phyloP scores from a whole-genome alignment of 2,888 invertebrate species.

The Spilosoma lubricipeda region DNA sequence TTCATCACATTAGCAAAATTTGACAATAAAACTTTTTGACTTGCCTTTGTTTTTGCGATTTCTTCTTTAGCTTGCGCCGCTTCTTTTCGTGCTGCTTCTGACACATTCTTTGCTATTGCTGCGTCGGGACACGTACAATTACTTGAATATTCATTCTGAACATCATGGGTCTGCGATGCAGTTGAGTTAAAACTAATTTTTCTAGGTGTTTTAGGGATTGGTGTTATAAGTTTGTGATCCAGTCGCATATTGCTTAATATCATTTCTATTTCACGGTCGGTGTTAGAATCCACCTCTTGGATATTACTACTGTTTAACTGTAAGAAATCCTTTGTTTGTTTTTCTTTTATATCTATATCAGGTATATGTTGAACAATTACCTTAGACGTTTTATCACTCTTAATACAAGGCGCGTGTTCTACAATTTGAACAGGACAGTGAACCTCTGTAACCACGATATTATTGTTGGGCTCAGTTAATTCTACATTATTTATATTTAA shows the following conservation, averaged over 20 bases:
- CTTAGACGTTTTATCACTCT: slow-evolving; percentile 12
- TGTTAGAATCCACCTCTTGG: slow-evolving; percentile 47
- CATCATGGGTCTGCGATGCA: not conserved
- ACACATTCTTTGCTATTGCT: slow-evolving; percentile 44
- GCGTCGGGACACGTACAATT: slow-evolving; percentile 38
- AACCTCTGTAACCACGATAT: not conserved
- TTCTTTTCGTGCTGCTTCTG: slow-evolving; percentile 15
- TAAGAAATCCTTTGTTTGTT: slow-evolving; percentile 57
- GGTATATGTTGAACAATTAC: slow-evolving; percentile 1
- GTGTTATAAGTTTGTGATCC: slow-evolving; percentile 61
- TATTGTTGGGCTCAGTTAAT: not conserved
- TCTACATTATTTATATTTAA: slow-evolving; percentile 15
- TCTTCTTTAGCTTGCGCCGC: slow-evolving; percentile 17
- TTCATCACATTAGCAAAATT: slow-evolving; percentile 49
- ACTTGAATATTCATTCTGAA: not conserved
- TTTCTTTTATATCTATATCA: slow-evolving; percentile 4
- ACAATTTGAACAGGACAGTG: slow-evolving; percentile 7
- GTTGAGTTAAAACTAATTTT: slow-evolving; percentile 25
- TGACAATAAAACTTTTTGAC: slow-evolving; percentile 51
- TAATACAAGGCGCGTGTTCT: not conserved
- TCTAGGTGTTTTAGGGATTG: slow-evolving; percentile 68
- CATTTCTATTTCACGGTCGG: slow-evolving; percentile 69
- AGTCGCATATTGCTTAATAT: slow-evolving; percentile 71
- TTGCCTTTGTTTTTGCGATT: slow-evolving; percentile 22
- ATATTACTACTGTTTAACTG: slow-evolving; percentile 64